Evolutionary conservation across 2,113 vertebrate genomes (phyloP), one percentile per base, ranked within the genome.

Genomic region (Neotragus moschatus): DNA sequence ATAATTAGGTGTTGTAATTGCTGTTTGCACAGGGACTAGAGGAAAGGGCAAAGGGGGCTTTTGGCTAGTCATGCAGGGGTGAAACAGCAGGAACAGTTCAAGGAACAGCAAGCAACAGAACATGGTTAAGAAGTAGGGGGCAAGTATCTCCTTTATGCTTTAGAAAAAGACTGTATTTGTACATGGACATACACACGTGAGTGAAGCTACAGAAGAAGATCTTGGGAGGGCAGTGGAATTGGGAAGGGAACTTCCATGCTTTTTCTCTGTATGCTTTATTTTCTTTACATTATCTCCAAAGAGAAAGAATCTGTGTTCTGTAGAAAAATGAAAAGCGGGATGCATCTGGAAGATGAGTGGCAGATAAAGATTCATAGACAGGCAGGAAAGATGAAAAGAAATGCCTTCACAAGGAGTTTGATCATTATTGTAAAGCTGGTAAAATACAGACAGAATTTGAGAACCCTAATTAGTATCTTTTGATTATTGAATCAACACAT

Each of bases 1-100:
- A 73, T 80, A 95, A 95, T 90, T 89, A 95, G 66, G 79, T 90
- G 33, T 79, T 84, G 7, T 92, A 51, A 97, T 39, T 93, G 91
- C 58, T 94, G 66, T 43, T 49, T 88, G 43, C 58, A 61, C 43
- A 58, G 77, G 19, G 56, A 87, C 70, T 47, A 33, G 47, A 84
- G 58, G 55, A 79, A 82, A 94, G 82, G 39, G 45, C 36, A 53
- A 88, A 90, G 5, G 45, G 33, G 30, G 53, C 43, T 88, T 93
- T 75, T n/a, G 30, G 63, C 81, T 80, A 80, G 60, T 61, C 43
- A 12, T 5, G 6, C 12, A 11, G 3, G 70, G 33, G 49, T 73
- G 49, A 94, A 73, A 90, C 30, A 81, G 53, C 70, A 55, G 13
- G 15, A 80, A 45, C 14, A 56, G n/a, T 30, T 94, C 81, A 95